phyloP scores from a whole-genome alignment of 2,888 invertebrate genomes.

The Balanococcus diminutus region DNA sequence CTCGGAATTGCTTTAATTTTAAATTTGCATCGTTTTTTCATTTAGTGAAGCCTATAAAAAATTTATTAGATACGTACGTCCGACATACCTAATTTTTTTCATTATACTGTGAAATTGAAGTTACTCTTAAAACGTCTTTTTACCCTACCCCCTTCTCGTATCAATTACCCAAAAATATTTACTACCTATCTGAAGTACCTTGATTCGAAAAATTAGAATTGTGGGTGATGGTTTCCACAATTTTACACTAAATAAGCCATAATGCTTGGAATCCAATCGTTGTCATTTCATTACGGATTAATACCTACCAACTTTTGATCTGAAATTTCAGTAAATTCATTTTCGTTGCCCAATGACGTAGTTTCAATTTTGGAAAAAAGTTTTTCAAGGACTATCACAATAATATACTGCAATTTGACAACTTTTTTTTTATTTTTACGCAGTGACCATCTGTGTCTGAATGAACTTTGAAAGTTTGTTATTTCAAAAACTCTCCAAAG shows the following conservation, averaged over 20 bases:
- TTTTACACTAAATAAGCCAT: too few relatives aligned
- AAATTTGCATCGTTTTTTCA: neutral
- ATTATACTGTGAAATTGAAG: too few relatives aligned
- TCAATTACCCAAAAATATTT: too few relatives aligned
- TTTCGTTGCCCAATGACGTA: neutral
- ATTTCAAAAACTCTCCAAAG: neutral
- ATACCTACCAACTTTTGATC: neutral
- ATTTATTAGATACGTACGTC: neutral
- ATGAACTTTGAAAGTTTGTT: neutral
- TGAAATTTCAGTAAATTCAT: neutral
- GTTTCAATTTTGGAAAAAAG: neutral
- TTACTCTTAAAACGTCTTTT: too few relatives aligned
- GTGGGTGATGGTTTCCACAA: too few relatives aligned
- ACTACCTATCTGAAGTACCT: too few relatives aligned
- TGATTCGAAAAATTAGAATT: too few relatives aligned
- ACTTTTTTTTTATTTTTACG: neutral
- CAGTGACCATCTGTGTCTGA: neutral
- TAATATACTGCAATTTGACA: neutral
- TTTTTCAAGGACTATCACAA: neutral
- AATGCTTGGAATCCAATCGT: neutral
- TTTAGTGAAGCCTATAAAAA: neutral
- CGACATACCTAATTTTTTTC: too few relatives aligned
- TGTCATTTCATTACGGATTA: neutral
- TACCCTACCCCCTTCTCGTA: too few relatives aligned
- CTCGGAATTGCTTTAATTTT: neutral